phyloP scores from a whole-genome alignment of 2,113 vertebrate species.

The Nesoenas mayeri region DNA sequence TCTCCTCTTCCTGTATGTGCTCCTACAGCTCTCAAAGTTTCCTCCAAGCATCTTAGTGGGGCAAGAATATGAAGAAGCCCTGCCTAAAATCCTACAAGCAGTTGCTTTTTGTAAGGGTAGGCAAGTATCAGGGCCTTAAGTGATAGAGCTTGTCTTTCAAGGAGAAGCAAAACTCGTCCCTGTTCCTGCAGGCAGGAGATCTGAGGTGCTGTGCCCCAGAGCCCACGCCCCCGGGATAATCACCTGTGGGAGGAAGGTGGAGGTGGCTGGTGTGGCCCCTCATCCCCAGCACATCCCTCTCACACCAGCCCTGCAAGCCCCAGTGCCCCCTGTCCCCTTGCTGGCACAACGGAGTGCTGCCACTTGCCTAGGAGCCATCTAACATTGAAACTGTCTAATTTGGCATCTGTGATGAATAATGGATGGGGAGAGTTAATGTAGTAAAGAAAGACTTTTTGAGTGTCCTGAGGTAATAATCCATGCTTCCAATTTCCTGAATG shows the following conservation, averaged over 20 bases:
- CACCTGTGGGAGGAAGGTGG: background rate
- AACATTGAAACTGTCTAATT: background rate
- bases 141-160: background rate
- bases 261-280: background rate
- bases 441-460: background rate
- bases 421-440: background rate
- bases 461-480: slow-evolving; percentile 11
- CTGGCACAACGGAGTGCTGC: fast-evolving
- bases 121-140: background rate
- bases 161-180: background rate
- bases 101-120: background rate
- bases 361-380: background rate
- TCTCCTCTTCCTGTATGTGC: background rate
- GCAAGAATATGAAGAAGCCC: background rate
- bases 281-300: background rate
- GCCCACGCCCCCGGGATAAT: background rate
- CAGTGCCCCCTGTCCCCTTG: background rate
- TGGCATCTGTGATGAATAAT: background rate
- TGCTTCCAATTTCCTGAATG: background rate
- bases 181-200: background rate
- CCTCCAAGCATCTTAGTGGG: background rate
- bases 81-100: background rate
- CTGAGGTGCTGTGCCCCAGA: background rate
- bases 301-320: background rate
- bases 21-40: background rate